Evolutionary conservation across 2,888 invertebrate species (phyloP).

Genomic region (Philereme vetulata): DNA sequence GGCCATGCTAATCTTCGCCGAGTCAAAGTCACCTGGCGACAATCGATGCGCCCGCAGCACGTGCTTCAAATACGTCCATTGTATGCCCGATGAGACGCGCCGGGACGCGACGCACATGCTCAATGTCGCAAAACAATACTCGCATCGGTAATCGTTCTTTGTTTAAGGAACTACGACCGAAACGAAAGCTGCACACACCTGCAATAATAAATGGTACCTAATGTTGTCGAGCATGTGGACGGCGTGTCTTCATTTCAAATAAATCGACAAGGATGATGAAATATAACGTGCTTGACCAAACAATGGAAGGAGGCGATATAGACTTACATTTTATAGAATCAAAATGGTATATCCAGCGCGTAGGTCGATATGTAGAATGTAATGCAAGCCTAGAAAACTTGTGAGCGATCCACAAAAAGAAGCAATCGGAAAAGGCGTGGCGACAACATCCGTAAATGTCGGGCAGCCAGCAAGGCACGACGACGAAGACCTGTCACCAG

Average conservation of each 20-base stretch:
- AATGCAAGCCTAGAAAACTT: slow-evolving; percentile 33
- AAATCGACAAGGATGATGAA: slow-evolving; percentile 66
- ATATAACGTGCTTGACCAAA: slow-evolving; percentile 63
- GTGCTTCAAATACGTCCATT: slow-evolving; percentile 75
- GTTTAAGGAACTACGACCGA: slow-evolving; percentile 63
- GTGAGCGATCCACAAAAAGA: slow-evolving; percentile 48
- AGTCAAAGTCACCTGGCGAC: slow-evolving; percentile 69
- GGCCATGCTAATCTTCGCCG: slow-evolving; percentile 69
- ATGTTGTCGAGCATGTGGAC: slow-evolving; percentile 64
- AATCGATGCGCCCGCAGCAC: slow-evolving; percentile 77
- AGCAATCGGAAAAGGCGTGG: slow-evolving; percentile 59
- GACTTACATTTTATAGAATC: slow-evolving; percentile 48
- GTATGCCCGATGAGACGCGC: slow-evolving; percentile 70
- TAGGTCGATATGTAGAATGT: slow-evolving; percentile 43
- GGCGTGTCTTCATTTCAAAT: slow-evolving; percentile 66
- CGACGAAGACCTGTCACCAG: slow-evolving; percentile 43
- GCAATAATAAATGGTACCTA: slow-evolving; percentile 60
- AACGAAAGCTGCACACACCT: slow-evolving; percentile 65
- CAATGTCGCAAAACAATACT: slow-evolving; percentile 74
- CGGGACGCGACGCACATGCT: slow-evolving; percentile 74
- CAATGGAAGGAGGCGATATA: slow-evolving; percentile 65
- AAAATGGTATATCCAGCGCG: slow-evolving; percentile 42
- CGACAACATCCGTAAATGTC: slow-evolving; percentile 50
- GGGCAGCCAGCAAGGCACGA: slow-evolving; percentile 51
- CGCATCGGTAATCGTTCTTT: slow-evolving; percentile 71